A percentile compares a stretch with the other conserved stretches of the same genome.
Evolutionary conservation across 2,113 vertebrate species (phyloP).

Genomic region (Carassius auratus): DNA sequence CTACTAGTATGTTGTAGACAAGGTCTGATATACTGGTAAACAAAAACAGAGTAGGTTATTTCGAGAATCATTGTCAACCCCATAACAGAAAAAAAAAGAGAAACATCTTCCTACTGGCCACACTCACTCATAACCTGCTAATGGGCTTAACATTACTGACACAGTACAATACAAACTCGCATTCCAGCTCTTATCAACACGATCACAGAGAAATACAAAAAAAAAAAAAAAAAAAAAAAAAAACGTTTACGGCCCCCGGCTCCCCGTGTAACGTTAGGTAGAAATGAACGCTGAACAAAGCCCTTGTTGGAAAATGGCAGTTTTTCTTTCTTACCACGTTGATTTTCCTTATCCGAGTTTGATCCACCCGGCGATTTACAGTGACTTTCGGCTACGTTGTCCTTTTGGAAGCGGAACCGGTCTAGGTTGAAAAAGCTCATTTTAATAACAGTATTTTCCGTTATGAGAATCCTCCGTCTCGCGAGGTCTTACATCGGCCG

Average conservation of each 20-base stretch:
- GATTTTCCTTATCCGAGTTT: slow-evolving; percentile 78
- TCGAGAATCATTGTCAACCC: background rate
- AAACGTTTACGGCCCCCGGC: no score
- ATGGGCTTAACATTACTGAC: background rate
- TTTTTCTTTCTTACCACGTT: slow-evolving; percentile 65
- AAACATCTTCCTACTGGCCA: background rate
- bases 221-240: no score
- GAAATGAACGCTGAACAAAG: background rate
- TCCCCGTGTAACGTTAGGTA: background rate
- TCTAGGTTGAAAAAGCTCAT: slow-evolving; percentile 85
- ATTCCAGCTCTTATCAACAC: background rate
- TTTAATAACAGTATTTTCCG: background rate
- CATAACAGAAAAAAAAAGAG: background rate
- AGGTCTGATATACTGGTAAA: background rate
- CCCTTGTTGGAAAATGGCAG: background rate
- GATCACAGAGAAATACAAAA: no score
- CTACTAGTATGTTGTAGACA: background rate
- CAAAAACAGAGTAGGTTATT: background rate
- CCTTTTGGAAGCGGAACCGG: slow-evolving; percentile 84
- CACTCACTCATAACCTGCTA: background rate
- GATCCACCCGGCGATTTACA: slow-evolving; percentile 61
- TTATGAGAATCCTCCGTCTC: background rate
- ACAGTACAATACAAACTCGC: background rate
- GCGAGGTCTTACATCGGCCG: background rate
- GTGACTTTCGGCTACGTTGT: slow-evolving; percentile 25